Evolutionary conservation across 1,140 invertebrate genomes (phyloP), one percentile per base, ranked within the genome.

Genomic region (Drosophila rhopaloa): DNA sequence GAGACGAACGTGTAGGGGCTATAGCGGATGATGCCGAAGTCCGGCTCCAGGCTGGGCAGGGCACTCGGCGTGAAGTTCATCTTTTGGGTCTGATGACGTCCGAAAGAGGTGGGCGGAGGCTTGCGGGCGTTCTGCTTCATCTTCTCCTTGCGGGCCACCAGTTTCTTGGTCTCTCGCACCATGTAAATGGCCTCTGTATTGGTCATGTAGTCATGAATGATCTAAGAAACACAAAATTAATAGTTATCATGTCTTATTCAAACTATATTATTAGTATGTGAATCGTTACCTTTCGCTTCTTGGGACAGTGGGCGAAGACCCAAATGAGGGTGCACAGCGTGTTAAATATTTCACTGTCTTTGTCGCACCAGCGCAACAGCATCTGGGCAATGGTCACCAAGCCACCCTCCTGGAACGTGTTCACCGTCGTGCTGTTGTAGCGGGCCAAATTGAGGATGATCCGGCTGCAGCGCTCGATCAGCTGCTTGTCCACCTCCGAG

Each of bases 321-420:
- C 95, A 95, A 29, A 95, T 82, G 14, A 95, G 93, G 0, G 95
- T 95, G 41, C 94, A 94, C 8, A 95, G 81, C 14, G 94, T 93
- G 59, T 94, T 93, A 60, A 95, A 95, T 37, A 95, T 83, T 16
- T 93, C 92, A 13, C 93, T 93, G 71, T 95, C 94, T 70, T 95
- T 95, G 63, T 95, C 95, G 79, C 94, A 95, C 92, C 94, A 95
- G 40, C 94, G 93, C 78, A 93, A 82, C 93, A 95, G 93, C 81
- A 94, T 92, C 57, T 92, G 92, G 16, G 92, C 91, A 27, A 92
- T 81, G 11, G 92, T 92, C 2, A 91, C 88, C 6, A 92, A 55
- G 0, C 91, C 91, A 19, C 74, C 62, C 54, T 91, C 86, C 46
- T 92, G 85, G 60, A 92, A 92, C 6, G 81, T 90, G 43, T 91